A percentile compares a stretch with the other conserved stretches of the same genome.
These are phyloP conservation scores for Rattus norvegicus DNA, from an alignment of 2,113 vertebrate genomes.

Conservation along the genomic window DNA sequence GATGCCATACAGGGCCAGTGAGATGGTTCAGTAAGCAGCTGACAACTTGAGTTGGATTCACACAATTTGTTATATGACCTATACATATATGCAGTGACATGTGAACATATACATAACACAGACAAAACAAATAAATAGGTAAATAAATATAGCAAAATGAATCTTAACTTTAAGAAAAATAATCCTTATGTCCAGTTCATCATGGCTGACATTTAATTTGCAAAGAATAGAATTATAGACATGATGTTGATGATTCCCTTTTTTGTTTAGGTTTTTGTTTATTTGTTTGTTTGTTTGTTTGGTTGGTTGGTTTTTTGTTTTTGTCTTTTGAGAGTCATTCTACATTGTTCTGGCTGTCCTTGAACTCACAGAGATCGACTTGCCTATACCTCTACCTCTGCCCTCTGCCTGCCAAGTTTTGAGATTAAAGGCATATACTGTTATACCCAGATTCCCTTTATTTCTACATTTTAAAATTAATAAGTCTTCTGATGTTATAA, in stretches of 20 bases:
- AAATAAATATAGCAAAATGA: not conserved
- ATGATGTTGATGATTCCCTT: not conserved
- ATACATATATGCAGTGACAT: not conserved
- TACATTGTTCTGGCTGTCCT: not conserved
- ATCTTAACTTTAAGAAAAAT: not conserved
- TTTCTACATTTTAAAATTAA: constrained; percentile 41
- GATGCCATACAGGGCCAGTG: not conserved
- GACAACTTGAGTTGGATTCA: not conserved
- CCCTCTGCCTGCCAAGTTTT: not conserved
- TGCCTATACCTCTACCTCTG: not conserved
- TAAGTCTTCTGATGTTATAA: constrained; percentile 8
- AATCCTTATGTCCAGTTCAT: not conserved
- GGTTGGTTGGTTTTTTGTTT: not conserved
- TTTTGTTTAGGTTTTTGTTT: not conserved
- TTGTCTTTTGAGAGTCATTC: not conserved
- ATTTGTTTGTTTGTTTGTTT: no score
- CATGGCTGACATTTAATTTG: not conserved
- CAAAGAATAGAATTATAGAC: not conserved
- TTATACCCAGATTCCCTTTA: not conserved
- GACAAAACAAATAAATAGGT: not conserved
- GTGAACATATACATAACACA: not conserved
- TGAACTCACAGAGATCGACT: not conserved
- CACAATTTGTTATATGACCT: not conserved
- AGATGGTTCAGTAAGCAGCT: not conserved
- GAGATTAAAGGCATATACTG: not conserved